Evolutionary conservation across 2,113 vertebrate species (phyloP), one percentile per base, ranked within the genome.

Genomic region (Oreochromis spilurus): DNA sequence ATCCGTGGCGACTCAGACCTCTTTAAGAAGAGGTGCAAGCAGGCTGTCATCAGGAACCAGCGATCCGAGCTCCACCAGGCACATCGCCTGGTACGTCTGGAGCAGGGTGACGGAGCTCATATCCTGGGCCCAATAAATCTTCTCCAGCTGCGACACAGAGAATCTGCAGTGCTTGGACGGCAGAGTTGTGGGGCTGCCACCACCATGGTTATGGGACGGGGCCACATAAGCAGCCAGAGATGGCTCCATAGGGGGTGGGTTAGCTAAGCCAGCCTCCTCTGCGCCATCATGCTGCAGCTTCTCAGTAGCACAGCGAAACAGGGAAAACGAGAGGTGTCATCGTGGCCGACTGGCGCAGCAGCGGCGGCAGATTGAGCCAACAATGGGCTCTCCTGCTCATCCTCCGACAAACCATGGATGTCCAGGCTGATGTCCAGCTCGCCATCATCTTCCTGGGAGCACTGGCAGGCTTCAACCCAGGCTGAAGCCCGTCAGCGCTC

Each of bases 301-400:
- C 29, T 31, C 29, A 31, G 29, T 2, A 5, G 29, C 29, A 31
- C 29, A 6, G 6, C 31, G 5, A 34, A 34, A 34, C 31, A 34
- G 31, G 31, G 31, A 34, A 34, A 34, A 34, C 5, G 31, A 6
- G 5, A 34, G 31, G 31, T 34, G 31, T 34, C 31, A 34, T 34
- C 2, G 31, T 34, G 31, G 3, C 53, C 5, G 0, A 55, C 53
- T 0, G 3, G 4, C 6, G 6, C 53, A 55, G 53, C 21, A 24
- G 11, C 21, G 1, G 53, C 11, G 2, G 53, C 53, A 24, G 2
- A 55, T 24, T 55, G 21, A 21, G 21, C 6, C 1, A 1, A 55
- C 24, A 57, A 57, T 57, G 24, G 13, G 4, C 55, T 29, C 1
- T 29, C 55, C 55, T 29, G 24, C 55, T 57, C 13, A 16, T 57